phyloP scores from a whole-genome alignment of 2,113 vertebrate species.

The Anolis carolinensis region DNA sequence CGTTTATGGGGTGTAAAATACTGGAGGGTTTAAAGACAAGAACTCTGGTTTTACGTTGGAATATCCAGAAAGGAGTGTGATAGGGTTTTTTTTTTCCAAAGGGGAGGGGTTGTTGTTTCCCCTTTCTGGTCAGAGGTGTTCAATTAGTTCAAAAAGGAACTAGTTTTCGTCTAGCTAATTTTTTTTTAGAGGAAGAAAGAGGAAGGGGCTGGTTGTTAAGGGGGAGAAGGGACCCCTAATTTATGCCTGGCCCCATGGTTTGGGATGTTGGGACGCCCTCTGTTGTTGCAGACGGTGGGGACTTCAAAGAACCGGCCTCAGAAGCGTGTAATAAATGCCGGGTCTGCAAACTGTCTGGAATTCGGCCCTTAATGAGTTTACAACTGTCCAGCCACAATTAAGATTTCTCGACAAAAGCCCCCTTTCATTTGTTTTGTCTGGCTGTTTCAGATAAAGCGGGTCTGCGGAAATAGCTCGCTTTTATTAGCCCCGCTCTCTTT shows the following conservation, averaged over 20 bases:
- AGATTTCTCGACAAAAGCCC: constrained; percentile 83
- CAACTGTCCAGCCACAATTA: constrained; percentile 90
- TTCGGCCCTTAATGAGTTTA: constrained; percentile 98
- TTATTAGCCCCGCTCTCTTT: constrained; percentile 82
- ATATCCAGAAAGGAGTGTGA: neutral
- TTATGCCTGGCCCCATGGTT: constrained; percentile 64
- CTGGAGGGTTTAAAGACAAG: constrained; percentile 76
- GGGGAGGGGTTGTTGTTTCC: neutral
- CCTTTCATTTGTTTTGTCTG: constrained; percentile 89
- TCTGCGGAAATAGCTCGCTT: constrained; percentile 92
- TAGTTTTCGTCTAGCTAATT: constrained; percentile 22
- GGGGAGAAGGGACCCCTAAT: constrained; percentile 53
- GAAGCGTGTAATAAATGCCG: constrained; percentile 93
- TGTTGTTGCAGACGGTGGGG: constrained; percentile 85
- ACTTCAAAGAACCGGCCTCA: constrained; percentile 88
- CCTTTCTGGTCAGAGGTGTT: constrained; percentile 42
- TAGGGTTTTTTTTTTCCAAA: constrained; percentile 12
- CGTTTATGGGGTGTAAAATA: constrained; percentile 93
- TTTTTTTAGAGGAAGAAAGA: neutral
- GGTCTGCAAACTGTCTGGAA: constrained; percentile 98
- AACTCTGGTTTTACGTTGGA: constrained; percentile 62
- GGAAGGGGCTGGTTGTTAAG: neutral
- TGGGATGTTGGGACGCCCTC: constrained; percentile 80
- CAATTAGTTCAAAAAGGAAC: constrained; percentile 58
- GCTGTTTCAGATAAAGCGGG: constrained; percentile 89